Percentiles rank a stretch among this genome's conserved stretches.
phyloP scores from a whole-genome alignment of 2,888 invertebrate species.

The Stenodera caucasica region DNA sequence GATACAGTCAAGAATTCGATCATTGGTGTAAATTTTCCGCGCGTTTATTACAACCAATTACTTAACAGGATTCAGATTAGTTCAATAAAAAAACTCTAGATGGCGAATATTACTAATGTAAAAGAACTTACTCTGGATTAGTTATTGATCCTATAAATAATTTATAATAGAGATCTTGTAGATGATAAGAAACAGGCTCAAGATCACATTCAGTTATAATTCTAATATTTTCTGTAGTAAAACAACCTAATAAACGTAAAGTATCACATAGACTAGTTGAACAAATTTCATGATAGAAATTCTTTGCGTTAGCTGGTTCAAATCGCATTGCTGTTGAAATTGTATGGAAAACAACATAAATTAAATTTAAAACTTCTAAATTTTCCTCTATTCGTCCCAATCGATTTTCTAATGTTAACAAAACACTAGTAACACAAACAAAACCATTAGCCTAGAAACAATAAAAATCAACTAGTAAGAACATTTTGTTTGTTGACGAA shows the following conservation, averaged over 20 bases:
- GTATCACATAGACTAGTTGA: conserved; percentile 93
- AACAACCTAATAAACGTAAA: conserved; percentile 89
- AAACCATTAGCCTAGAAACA: conserved; percentile 81
- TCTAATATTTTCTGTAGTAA: conserved; percentile 55
- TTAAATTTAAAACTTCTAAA: conserved; percentile 71
- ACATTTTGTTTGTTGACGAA: not conserved
- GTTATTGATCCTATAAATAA: conserved; percentile 77
- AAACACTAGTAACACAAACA: conserved; percentile 93
- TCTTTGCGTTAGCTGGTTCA: conserved; percentile 98
- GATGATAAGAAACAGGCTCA: conserved; percentile 36
- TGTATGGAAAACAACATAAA: conserved; percentile 91
- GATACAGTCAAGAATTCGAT: too few species aligned
- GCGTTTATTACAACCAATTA: too few species aligned
- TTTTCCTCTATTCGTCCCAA: conserved; percentile 59
- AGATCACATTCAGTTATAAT: conserved; percentile 45
- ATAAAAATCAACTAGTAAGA: conserved; percentile 22
- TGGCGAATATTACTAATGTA: too few species aligned
- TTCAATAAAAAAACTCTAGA: too few species aligned
- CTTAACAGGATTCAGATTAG: too few species aligned
- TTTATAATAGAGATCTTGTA: conserved; percentile 64
- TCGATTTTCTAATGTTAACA: conserved; percentile 88
- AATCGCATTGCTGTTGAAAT: conserved; percentile 98
- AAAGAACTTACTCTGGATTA: conserved; percentile 63
- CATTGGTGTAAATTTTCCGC: too few species aligned
- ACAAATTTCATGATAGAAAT: conserved; percentile 97